Conservation (phyloP, 2,113 vertebrate genomes). For the Centropus bengalensis region DNA sequence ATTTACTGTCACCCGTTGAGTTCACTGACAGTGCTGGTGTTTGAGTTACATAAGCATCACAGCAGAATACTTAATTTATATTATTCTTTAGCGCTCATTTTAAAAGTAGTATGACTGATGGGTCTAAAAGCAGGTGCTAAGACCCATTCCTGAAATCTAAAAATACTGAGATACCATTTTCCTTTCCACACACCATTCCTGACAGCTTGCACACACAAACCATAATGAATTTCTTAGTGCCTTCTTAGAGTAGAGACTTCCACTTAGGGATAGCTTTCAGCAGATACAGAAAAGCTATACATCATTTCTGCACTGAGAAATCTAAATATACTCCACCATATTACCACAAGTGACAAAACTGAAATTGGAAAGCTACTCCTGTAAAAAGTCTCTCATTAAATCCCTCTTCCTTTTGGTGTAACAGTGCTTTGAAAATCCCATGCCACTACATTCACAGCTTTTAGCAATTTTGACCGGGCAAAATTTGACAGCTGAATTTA, state of each 20-base stretch:
- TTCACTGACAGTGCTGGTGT: conserved; percentile 2
- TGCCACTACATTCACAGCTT: conserved; percentile 70
- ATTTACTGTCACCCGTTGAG: conserved; percentile 2
- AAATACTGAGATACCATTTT: background rate
- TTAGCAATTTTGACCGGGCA: conserved; percentile 73
- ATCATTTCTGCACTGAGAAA: conserved; percentile 53
- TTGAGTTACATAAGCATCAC: conserved; percentile 62
- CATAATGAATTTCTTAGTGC: conserved; percentile 29
- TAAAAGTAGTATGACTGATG: background rate
- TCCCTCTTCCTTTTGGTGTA: conserved; percentile 1
- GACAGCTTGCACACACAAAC: background rate
- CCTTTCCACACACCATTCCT: background rate
- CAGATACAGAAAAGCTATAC: conserved; percentile 41
- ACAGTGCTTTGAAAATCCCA: conserved; percentile 65
- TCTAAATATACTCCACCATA: conserved; percentile 54
- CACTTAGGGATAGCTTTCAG: conserved; percentile 19
- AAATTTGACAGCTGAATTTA: conserved; percentile 79
- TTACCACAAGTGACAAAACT: conserved; percentile 59
- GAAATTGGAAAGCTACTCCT: conserved; percentile 60
- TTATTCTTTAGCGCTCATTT: conserved; percentile 16
- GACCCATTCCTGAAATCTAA: background rate
- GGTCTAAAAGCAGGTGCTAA: conserved; percentile 7
- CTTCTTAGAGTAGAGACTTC: conserved; percentile 16
- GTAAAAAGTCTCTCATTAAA: conserved; percentile 71
- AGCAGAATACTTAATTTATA: conserved; percentile 38